Evolutionary conservation across 1,140 invertebrate species (phyloP), one percentile per base, ranked within the genome.

Genomic region (Drosophila littoralis): DNA sequence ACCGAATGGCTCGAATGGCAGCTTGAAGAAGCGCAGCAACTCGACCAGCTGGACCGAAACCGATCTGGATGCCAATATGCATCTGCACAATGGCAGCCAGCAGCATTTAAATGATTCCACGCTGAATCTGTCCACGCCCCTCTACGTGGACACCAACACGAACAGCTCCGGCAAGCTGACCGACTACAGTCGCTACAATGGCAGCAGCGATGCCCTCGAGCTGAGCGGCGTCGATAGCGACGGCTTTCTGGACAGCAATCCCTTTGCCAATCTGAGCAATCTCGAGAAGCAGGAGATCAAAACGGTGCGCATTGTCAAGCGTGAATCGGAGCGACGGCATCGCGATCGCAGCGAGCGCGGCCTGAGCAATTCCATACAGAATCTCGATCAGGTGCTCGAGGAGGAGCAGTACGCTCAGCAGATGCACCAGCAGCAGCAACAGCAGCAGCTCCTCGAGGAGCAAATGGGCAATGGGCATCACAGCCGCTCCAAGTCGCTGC

Each of bases 231-330:
- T 92, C 7, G 91, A 92, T 13, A 94, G 93, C 70, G 94, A 94
- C 48, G 94, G 94, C 9, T 92, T 93, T 61, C 89, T 93, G 36
- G 93, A 93, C n/a, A 88, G 79, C 54, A 92, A 92, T 75, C 92
- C 92, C 13, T 94, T 94, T 65, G 96, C 95, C 65, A 95, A 96
- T 70, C 93, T 97, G 36, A 95, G 96, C 1, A 95, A 95, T 92
- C 96, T 97, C 42, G 97, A 98, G 81, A 96, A 96, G 73, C 96
- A 96, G 91, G 96, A 97, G 92, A 97, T 97, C 28, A 97, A 98
- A 93, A 98, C 98, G 1, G 97, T 98, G 22, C 94, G 98, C 60
- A 98, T 98, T 83, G 97, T 98, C 0, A 98, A 98, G 93, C 93
- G 97, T 28, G 97, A 98, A 90, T 97, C 97, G 22, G 97, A 98